Evolutionary conservation across 2,113 vertebrate genomes (phyloP), one percentile per base, ranked within the genome.

Genomic region (Bostrychus sinensis): DNA sequence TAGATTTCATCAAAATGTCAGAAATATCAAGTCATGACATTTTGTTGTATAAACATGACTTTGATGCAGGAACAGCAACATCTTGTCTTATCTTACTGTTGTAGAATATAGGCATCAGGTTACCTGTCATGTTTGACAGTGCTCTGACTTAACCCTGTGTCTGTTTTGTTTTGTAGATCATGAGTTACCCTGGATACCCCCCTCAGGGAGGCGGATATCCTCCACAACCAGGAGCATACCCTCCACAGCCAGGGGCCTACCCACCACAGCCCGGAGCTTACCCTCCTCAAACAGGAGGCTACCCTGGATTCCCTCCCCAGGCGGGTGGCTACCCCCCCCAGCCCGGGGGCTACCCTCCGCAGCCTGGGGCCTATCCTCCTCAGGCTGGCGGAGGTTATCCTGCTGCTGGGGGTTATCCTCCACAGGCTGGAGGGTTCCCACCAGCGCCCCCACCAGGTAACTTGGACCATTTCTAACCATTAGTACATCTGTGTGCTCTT

Each of bases 141-240:
- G 4, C 7, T 61, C 56, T 72, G 32, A 64, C 23, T 42, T 6
- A 66, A 17, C 14, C 17, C 2, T 19, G 7, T 59, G 28, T 36
- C 69, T 2, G 17, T 91, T 92, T 50, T 88, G 89, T 90, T 10
- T 83, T 73, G 62, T 56, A 34, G 82, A 84, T 54, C 32, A 98
- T 98, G 97, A 98, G 93, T 81, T 98, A 96, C 76, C 95, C 95
- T 0, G 95, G 96, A 58, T 98, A 97, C 66, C 91, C 89, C 8
- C 74, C 78, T 0, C 78, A 82, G 63, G 42, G 56, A 8, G 87
- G 88, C 0, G 83, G 60, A 9, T 86, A 89, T 62, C 89, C 87
- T 14, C 84, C 84, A 2, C 87, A 89, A 54, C 30, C 81, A 1
- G 88, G 89, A 0, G 84, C 45, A 26, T 90, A 87, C 62, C 86